Conservation (phyloP, 2,888 invertebrate genomes). For the Phengaris alcon region DNA sequence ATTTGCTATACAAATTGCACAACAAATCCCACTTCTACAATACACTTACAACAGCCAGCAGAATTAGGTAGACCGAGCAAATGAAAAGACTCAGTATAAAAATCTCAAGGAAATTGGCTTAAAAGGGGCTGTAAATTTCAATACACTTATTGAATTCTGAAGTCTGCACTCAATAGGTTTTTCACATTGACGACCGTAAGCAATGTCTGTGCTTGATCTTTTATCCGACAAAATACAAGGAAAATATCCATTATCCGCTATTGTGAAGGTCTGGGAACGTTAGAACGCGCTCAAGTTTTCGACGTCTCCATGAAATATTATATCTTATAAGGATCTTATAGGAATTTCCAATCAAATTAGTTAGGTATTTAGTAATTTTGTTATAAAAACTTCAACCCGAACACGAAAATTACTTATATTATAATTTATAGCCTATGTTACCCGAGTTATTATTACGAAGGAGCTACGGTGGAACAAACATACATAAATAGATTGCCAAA, state of each 20-base stretch:
- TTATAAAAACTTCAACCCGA: too few relatives aligned
- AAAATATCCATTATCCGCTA: not conserved
- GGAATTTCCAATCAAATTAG: not conserved
- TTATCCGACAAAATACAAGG: constrained; percentile 1
- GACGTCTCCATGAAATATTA: not conserved
- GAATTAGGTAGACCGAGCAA: not conserved
- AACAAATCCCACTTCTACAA: too few relatives aligned
- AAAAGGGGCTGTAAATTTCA: not conserved
- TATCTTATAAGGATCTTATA: not conserved
- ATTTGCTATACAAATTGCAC: too few relatives aligned
- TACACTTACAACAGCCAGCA: not conserved
- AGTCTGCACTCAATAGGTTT: constrained; percentile 11
- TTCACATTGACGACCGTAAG: constrained; percentile 2
- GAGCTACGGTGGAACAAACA: too few relatives aligned
- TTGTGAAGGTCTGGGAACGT: constrained; percentile 17
- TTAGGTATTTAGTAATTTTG: too few relatives aligned
- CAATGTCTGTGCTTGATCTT: constrained; percentile 2
- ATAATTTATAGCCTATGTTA: too few relatives aligned
- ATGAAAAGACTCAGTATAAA: not conserved
- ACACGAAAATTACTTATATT: too few relatives aligned
- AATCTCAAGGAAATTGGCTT: not conserved
- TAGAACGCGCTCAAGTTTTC: constrained; percentile 1
- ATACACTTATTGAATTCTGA: not conserved
- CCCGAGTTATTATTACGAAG: too few relatives aligned
- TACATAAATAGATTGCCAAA: too few relatives aligned